Conservation (phyloP, 2,888 invertebrate species). For the Mesoligia furuncula region DNA sequence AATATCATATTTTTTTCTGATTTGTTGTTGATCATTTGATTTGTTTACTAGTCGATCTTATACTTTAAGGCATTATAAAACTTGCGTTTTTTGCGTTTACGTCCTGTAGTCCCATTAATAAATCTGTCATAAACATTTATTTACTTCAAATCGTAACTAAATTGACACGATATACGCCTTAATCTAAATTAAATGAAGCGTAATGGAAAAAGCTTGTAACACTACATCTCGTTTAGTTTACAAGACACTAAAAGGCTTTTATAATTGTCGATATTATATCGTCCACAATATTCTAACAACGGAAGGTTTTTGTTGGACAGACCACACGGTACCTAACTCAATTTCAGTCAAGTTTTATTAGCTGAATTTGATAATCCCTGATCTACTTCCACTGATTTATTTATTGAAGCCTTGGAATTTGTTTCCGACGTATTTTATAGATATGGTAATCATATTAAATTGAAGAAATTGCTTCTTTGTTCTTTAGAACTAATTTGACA, state of each 20-base stretch:
- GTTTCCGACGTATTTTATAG: neutral
- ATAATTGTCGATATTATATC: neutral
- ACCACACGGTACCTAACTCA: too few species aligned
- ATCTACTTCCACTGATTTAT: neutral
- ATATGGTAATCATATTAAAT: neutral
- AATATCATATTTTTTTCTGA: too few species aligned
- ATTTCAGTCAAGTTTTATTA: conserved; percentile 6
- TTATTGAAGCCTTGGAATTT: neutral
- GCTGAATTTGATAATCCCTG: neutral
- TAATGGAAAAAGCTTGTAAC: conserved; percentile 25
- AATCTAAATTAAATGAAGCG: conserved; percentile 16
- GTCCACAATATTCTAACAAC: neutral
- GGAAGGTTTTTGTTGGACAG: neutral
- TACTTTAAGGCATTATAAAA: too few species aligned
- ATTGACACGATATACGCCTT: conserved; percentile 1
- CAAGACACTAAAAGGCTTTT: conserved; percentile 23
- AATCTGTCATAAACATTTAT: conserved; percentile 3
- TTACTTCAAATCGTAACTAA: neutral
- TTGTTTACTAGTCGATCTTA: too few species aligned
- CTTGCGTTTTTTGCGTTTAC: too few species aligned
- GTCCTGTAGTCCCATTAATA: neutral
- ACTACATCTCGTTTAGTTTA: neutral
- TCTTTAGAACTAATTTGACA: neutral
- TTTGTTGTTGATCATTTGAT: too few species aligned
- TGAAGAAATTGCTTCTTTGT: neutral